Evolutionary conservation across 1,140 invertebrate genomes (phyloP), one percentile per base, ranked within the genome.

Genomic region (Teleogryllus occipitalis): DNA sequence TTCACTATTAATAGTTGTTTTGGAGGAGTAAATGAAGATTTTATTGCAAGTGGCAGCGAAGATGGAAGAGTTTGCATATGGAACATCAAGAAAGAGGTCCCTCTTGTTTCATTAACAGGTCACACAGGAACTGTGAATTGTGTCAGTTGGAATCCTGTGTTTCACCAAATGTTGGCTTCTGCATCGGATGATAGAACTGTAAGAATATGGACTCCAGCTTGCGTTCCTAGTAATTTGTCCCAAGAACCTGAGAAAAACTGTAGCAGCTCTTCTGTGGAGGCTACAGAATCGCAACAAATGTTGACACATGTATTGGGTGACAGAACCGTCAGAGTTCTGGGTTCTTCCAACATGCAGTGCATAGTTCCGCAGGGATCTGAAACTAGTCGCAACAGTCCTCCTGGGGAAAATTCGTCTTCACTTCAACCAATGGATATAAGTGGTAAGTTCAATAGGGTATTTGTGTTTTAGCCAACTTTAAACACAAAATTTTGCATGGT

Each of bases 1-100:
- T 99, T 96, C 87, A 98, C 96, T 78, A 98, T 99, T 86, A 95
- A 98, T 87, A 97, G 96, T 78, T 97, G 96, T 86, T 99, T 99
- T 88, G 98, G 98, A 81, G 98, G 98, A 81, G 90, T 95, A n/a
- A 96, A 98, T 88, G 95, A 99, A 86, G 95, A 97, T 87, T 99
- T 98, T 87, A 92, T 99, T 82, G 98, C 98, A 65, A 98, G 96
- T 85, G 97, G 97, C 79, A 99, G 96, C 88, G 97, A 99, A 93
- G 97, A 97, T 92, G 54, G 54, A 65, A 65, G 54, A 65, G 54
- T 65, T 10, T 65, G 18, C 18, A 65, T 98, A 80, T 99, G 96
- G 96, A 95, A 98, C 87, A 92, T 96, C 75, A 92, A 92, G 84
- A 91, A 93, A 80, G 97, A 98, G 88, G 89, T 93, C 84, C 97